These are phyloP conservation scores for Proteles cristata DNA, from an alignment of 2,113 vertebrate genomes.

Conservation along the genomic window DNA sequence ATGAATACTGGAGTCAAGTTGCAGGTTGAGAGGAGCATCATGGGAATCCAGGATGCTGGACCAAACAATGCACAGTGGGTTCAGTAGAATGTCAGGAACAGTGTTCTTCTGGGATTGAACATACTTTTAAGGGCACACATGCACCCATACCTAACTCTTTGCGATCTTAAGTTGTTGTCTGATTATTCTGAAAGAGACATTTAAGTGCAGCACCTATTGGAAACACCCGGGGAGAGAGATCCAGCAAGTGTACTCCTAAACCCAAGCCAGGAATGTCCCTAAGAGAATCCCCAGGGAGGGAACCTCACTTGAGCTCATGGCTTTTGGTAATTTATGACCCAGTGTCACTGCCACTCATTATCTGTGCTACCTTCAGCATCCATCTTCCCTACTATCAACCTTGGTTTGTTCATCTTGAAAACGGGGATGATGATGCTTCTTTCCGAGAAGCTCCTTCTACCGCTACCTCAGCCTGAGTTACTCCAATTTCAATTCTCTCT, in stretches of 20 bases:
- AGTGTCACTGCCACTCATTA: background rate
- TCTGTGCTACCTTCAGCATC: background rate
- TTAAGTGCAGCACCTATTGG: background rate
- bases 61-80: background rate
- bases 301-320: background rate
- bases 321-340: background rate
- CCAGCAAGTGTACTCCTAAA: background rate
- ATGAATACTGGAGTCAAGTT: background rate
- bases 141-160: background rate
- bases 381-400: background rate
- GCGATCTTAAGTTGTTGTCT: background rate
- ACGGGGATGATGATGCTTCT: background rate
- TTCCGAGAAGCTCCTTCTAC: background rate
- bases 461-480: background rate
- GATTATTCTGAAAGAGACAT: background rate
- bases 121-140: background rate
- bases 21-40: background rate
- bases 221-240: background rate
- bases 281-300: background rate
- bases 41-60: background rate
- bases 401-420: background rate
- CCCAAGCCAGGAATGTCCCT: background rate
- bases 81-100: background rate
- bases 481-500: background rate
- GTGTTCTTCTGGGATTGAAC: background rate